These are phyloP conservation scores for Watsonalla binaria DNA, from an alignment of 2,888 invertebrate genomes.

Conservation along the genomic window DNA sequence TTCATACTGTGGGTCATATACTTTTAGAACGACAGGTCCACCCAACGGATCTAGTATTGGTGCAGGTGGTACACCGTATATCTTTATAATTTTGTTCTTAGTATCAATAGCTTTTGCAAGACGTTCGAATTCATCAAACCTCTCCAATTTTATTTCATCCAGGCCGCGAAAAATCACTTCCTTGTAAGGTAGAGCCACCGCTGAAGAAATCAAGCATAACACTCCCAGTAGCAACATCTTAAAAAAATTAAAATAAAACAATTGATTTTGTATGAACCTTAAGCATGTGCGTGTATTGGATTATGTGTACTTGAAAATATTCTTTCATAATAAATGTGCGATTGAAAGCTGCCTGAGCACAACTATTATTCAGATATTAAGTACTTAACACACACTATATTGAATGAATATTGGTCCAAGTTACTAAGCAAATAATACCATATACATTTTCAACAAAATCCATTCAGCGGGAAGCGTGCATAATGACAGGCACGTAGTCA, in stretches of 20 bases:
- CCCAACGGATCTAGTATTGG: constrained; percentile 11
- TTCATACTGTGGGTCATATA: background rate
- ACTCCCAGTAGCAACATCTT: constrained; percentile 39
- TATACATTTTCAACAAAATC: too few species aligned
- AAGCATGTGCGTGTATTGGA: too few species aligned
- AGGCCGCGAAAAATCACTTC: background rate
- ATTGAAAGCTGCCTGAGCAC: too few species aligned
- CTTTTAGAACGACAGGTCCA: background rate
- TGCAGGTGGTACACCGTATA: constrained; percentile 7
- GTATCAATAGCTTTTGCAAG: background rate
- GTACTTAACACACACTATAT: too few species aligned
- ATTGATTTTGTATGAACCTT: background rate
- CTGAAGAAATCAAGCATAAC: constrained; percentile 32
- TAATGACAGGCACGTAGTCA: too few species aligned
- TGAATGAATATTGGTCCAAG: too few species aligned
- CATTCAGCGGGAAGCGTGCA: too few species aligned
- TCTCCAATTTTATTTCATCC: background rate
- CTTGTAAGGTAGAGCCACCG: constrained; percentile 28
- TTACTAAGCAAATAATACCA: too few species aligned
- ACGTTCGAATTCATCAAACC: constrained; percentile 8
- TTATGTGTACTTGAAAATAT: too few species aligned
- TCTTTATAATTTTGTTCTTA: too few species aligned
- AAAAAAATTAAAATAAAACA: constrained; percentile 7
- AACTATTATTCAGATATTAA: too few species aligned
- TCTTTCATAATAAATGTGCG: too few species aligned